Evolutionary conservation across 2,888 invertebrate genomes (phyloP), one percentile per base, ranked within the genome.

Genomic region (Malthinus seriepunctatus): DNA sequence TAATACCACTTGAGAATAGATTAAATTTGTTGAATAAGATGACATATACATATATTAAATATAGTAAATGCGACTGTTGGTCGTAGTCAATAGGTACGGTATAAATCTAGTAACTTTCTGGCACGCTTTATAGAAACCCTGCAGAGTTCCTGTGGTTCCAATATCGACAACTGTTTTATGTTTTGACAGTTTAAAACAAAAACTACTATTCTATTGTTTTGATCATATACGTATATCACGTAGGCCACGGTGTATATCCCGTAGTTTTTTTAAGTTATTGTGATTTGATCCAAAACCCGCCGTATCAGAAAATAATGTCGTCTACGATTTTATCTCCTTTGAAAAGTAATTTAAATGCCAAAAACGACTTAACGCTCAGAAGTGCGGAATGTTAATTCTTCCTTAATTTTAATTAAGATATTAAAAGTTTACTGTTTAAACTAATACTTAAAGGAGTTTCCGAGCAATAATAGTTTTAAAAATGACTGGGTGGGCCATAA

Each of bases 141-240:
- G 65, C 66, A 57, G 68, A 33, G 68, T 56, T 63, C 62, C 66
- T 54, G 64, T 57, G 57, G 63, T 63, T 63, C 61, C 62, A 60
- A 64, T 67, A 71, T 72, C 71, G 71, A 72, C 70, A 71, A 71
- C 71, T 72, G 69, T 71, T 72, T 73, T 71, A 72, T 73, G 71
- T 70, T 71, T 71, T 71, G 72, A 73, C 73, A 71, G 72, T 65
- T 68, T 64, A 66, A 69, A 71, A 71, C 70, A 70, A 71, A 70
- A 70, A 68, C 23, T 68, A 67, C 66, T 63, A 68, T 67, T 66
- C 60, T 64, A 63, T 58, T 55, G 42, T 45, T 62, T 57, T 61
- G 52, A 61, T 61, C 56, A 57, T 56, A 48, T 23, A 5, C 3
- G 5, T 23, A 23, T 23, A n/a, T n/a, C n/a, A 23, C 23, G 23